Base-by-base conservation (phyloP, 2,888 invertebrate species). In the Macaria notata region DNA sequence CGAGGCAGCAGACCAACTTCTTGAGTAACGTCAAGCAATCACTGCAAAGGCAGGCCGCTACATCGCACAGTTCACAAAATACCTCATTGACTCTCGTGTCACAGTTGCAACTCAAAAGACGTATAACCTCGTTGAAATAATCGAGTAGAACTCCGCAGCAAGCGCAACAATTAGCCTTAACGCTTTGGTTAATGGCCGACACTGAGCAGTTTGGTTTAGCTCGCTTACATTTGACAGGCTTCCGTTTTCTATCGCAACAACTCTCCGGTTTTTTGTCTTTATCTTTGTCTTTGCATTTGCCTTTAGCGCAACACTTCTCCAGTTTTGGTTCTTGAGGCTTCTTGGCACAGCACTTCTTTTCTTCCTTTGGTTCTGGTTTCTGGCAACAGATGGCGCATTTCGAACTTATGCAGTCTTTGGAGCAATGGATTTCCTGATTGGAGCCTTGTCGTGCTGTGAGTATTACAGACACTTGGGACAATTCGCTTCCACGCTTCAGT, bases 101-200 rank as follows among this genome's bases (percentile, higher is more conserved):
- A 0, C 38, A 6, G 29, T 44, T 29, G 31, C 36, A 4, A 38
- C 8, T 31, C 46, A 56, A 0, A 64, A 65, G 9, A 1, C 48
- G 54, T 1, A 41, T 1, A 0, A 63, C 49, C 29, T 69, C 71
- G 2, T 49, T 59, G 0, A 66, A 8, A n/a, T 68, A 70, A 0
- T 64, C 56, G 0, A 53, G 45, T 0, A 72, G 0, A 0, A 63
- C 36, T 0, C 45, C 43, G 19, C 70, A 66, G 30, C 68, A 70
- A 0, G 47, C 44, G 8, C 69, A 68, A 30, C 70, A 70, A 9
- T 67, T 58, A 0, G 9, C 9, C 4, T 36, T 46, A 0, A 58
- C 30, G 1, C 51, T 54, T 8, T 56, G 46, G 0, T 46, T 19
- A 0, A 69, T 4, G 0, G 45, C 30, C 1, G 42, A 9, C 0